Base-by-base conservation (phyloP, 2,888 invertebrate genomes). In the Cheilosia pagana region DNA sequence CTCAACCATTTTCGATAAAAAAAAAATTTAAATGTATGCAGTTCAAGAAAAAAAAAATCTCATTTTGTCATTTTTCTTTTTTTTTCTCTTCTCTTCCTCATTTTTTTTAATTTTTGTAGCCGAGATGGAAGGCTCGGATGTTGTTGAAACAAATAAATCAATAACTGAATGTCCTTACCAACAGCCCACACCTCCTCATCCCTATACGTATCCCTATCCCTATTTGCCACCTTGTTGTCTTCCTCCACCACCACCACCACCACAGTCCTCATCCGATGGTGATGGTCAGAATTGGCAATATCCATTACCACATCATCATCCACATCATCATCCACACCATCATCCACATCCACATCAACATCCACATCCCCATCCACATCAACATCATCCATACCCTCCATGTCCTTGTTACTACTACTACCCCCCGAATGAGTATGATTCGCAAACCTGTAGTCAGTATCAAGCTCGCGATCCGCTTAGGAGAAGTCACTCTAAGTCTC, bases 121-220 rank as follows among this genome's bases (percentile, higher is more conserved):
- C 90, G 91, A 92, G 89, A 90, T 90, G 90, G 90, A 91, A 90
- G 89, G 89, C 89, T 90, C 90, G 91, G 90, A 90, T 90, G 88
- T 88, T 88, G 87, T 88, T 88, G 89, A 86, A 85, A 88, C 88
- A 88, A 86, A 88, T 88, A 89, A 87, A 86, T 76, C 87, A 88
- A 89, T 77, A 55, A 82, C 59, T 60, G 86, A 86, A 82, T 78
- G 53, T 74, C 87, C 83, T 70, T 85, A 21, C 65, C 71, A 76
- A 76, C 74, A 77, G 41, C 74, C 74, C 10, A 57, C 88, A 88
- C 89, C 50, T 39, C 82, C 72, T 16, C 65, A 88, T 88, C 88
- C 89, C 3, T 88, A 88, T 16, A 87, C 89, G 14, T 91, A 90
- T 88, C 89, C 90, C 39, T 91, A 88, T 82, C 89, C 89, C 2